Percentiles rank a stretch among this genome's conserved stretches.
phyloP scores from a whole-genome alignment of 2,113 vertebrate genomes.

The Mormyrus iriodes region DNA sequence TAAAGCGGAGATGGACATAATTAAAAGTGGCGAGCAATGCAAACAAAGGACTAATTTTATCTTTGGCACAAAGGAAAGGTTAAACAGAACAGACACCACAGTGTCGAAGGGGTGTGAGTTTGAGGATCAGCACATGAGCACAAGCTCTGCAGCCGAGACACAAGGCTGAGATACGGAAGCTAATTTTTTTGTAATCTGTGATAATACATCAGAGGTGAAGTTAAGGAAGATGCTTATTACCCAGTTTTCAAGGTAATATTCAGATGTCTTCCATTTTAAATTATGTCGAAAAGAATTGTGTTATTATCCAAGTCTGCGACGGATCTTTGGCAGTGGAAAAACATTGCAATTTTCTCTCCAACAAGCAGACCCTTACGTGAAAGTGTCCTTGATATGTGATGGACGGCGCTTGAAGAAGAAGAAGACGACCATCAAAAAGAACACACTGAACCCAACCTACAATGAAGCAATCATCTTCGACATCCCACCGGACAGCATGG shows the following conservation, averaged over 20 bases:
- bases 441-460: constrained; percentile 93
- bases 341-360: neutral
- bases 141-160: neutral
- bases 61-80: neutral
- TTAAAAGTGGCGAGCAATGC: neutral
- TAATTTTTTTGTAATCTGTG: neutral
- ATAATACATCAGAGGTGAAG: neutral
- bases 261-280: neutral
- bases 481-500: constrained; percentile 97
- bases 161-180: neutral
- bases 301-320: neutral
- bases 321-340: neutral
- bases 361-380: constrained; percentile 83
- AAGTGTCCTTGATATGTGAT: constrained; percentile 93
- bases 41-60: neutral
- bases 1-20: neutral
- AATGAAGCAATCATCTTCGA: constrained; percentile 99
- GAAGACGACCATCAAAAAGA: constrained; percentile 98
- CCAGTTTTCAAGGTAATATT: neutral
- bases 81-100: neutral
- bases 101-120: neutral
- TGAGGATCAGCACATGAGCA: neutral
- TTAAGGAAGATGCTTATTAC: neutral
- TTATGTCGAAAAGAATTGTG: neutral
- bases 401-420: constrained; percentile 94